Percentiles rank a stretch among this genome's conserved stretches.
phyloP scores from a whole-genome alignment of 2,888 invertebrate species.

The Myopa tessellatipennis region DNA sequence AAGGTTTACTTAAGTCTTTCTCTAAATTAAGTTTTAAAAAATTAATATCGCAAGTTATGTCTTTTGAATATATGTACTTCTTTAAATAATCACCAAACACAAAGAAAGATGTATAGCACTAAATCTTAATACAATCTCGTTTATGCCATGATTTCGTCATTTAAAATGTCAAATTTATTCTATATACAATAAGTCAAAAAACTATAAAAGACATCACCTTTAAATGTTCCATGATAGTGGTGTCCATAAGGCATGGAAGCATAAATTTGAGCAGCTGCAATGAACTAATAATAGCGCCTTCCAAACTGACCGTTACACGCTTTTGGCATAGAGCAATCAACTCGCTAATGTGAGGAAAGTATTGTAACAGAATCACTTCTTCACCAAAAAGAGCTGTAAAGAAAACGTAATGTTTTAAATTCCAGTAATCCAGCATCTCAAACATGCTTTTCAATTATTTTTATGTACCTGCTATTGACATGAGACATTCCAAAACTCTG shows the following conservation, averaged over 20 bases:
- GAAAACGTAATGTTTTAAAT: neutral
- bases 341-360: slow-evolving; percentile 90
- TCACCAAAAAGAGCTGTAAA: slow-evolving; percentile 82
- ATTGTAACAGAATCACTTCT: slow-evolving; percentile 87
- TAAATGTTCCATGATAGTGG: slow-evolving; percentile 86
- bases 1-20: too few relatives aligned
- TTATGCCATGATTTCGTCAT: neutral
- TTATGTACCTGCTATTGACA: slow-evolving; percentile 81
- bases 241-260: slow-evolving; percentile 84
- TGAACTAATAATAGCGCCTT: slow-evolving; percentile 89
- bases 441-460: neutral
- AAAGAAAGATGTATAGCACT: neutral
- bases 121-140: too few relatives aligned
- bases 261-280: slow-evolving; percentile 83
- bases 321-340: slow-evolving; percentile 83
- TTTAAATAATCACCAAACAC: neutral
- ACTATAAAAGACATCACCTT: slow-evolving; percentile 71
- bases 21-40: too few relatives aligned
- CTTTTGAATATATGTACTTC: too few relatives aligned
- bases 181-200: neutral
- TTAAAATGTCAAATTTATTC: neutral
- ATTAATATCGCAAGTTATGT: too few relatives aligned
- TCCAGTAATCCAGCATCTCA: neutral
- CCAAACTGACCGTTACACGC: slow-evolving; percentile 84
- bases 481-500: slow-evolving; percentile 91